Evolutionary conservation across 2,113 vertebrate species (phyloP).

Genomic region (Limnothrissa miodon): DNA sequence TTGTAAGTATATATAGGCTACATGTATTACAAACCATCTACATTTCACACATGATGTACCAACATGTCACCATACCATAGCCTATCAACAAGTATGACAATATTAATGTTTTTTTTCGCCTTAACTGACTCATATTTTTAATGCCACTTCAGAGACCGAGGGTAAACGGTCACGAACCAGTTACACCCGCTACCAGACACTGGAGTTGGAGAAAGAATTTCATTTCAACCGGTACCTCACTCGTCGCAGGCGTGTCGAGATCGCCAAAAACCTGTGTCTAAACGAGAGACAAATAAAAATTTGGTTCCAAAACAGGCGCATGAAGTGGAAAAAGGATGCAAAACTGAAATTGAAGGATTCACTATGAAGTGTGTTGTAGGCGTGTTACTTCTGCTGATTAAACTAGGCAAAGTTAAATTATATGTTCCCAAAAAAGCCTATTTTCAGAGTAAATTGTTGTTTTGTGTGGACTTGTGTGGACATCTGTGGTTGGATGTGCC

Average conservation of each 20-base stretch:
- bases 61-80: neutral
- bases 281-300: constrained; percentile 87
- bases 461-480: neutral
- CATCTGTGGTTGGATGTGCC: neutral
- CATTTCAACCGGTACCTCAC: constrained; percentile 97
- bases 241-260: constrained; percentile 81
- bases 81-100: neutral
- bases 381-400: neutral
- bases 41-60: neutral
- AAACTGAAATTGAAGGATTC: constrained; percentile 81
- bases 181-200: constrained; percentile 97
- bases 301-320: constrained; percentile 85
- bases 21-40: neutral
- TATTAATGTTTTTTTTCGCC: neutral
- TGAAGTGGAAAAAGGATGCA: constrained; percentile 88
- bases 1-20: neutral
- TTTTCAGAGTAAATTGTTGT: neutral
- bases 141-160: constrained; percentile 71
- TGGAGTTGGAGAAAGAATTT: constrained; percentile 97
- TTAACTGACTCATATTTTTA: constrained; percentile 15
- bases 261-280: constrained; percentile 82
- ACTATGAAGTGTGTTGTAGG: constrained; percentile 57
- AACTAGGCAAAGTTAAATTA: neutral
- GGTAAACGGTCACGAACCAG: constrained; percentile 85
- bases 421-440: neutral